Percentiles rank a stretch among this genome's conserved stretches.
Conservation (phyloP, 2,888 invertebrate species). For the Seira sanloemensis region DNA sequence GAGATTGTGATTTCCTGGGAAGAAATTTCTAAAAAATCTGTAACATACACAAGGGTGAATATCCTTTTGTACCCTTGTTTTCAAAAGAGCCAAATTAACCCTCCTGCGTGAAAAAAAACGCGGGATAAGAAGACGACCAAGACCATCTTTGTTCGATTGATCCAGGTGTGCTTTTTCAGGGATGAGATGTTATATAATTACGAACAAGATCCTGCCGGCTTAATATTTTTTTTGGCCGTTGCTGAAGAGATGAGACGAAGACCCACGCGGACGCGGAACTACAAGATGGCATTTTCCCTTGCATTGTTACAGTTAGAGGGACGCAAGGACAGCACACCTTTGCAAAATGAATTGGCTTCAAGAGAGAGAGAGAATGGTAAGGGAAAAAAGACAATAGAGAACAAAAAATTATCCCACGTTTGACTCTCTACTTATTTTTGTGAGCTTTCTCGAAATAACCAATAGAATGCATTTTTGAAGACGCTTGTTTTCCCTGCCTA, state of each 20-base stretch:
- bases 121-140: not conserved
- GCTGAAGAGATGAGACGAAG: not conserved
- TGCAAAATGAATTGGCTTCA: not conserved
- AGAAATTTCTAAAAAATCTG: conserved; percentile 7
- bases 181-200: not conserved
- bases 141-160: not conserved
- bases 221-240: conserved; percentile 11
- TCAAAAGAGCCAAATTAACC: not conserved
- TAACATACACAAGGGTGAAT: conserved; percentile 11
- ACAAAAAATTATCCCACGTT: not conserved
- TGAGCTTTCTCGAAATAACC: not conserved
- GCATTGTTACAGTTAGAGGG: not conserved
- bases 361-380: not conserved
- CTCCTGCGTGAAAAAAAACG: not conserved
- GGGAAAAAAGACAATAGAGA: not conserved
- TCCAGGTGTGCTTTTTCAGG: not conserved
- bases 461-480: not conserved
- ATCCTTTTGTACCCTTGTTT: conserved; percentile 9
- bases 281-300: not conserved
- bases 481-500: conserved; percentile 2
- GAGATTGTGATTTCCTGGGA: conserved; percentile 10
- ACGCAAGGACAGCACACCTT: not conserved
- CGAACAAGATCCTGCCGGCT: not conserved
- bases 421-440: not conserved
- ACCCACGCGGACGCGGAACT: conserved; percentile 5